Conservation (phyloP, 2,113 vertebrate genomes). For the Bothrops jararaca region DNA sequence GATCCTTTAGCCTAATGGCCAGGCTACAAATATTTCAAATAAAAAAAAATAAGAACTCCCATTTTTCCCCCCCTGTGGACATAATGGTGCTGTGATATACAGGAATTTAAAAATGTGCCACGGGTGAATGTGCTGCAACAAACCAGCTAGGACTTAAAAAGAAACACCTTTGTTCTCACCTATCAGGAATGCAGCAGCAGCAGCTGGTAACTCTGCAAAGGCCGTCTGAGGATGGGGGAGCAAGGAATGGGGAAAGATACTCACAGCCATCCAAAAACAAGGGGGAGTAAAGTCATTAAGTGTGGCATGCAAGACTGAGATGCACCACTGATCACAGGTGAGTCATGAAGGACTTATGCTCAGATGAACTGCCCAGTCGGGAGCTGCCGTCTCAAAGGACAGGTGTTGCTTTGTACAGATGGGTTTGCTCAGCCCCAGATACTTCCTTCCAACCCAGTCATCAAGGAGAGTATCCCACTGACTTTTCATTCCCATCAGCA, state of each 20-base stretch:
- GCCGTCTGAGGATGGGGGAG: not conserved
- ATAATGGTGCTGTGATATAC: not conserved
- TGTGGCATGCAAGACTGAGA: not conserved
- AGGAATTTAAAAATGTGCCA: not conserved
- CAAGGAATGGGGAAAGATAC: not conserved
- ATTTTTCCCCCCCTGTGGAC: not conserved
- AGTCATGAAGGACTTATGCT: not conserved
- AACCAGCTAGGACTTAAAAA: not conserved
- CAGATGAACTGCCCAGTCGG: not conserved
- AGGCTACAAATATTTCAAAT: not conserved
- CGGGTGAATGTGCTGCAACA: not conserved
- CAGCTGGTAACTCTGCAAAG: not conserved
- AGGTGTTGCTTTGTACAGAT: not conserved
- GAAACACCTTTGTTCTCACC: not conserved
- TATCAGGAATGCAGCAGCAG: not conserved
- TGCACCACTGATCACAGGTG: not conserved
- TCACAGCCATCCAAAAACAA: not conserved
- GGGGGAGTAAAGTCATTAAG: not conserved
- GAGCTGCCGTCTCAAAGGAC: not conserved
- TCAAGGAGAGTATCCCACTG: not conserved
- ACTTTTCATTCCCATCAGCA: not conserved
- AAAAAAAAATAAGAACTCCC: not conserved
- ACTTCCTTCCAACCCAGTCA: not conserved
- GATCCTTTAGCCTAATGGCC: not conserved
- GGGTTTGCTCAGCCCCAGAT: not conserved